Evolutionary conservation across 2,888 invertebrate species (phyloP).

Genomic region (Amiota mariae): DNA sequence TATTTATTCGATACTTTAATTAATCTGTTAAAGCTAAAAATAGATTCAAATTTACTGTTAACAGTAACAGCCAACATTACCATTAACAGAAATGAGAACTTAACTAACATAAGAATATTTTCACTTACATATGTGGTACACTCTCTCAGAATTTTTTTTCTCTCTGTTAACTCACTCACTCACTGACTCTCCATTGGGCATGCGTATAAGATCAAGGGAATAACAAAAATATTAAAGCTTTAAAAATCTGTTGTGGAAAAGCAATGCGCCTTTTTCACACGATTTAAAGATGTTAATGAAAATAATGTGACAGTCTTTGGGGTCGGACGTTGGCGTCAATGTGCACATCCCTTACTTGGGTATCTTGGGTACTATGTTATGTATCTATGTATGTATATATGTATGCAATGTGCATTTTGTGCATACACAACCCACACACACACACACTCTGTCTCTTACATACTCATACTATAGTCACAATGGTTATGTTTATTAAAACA

Average conservation of each 20-base stretch:
- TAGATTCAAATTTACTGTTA: neutral
- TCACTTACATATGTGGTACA: neutral
- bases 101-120: constrained; percentile 40
- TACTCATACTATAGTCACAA: neutral
- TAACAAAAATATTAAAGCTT: constrained; percentile 39
- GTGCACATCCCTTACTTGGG: too few species aligned
- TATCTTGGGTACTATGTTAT: too few species aligned
- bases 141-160: too few species aligned
- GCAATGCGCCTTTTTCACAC: constrained; percentile 25
- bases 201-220: constrained; percentile 42
- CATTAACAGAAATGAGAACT: constrained; percentile 25
- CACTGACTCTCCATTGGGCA: constrained; percentile 46
- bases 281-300: constrained; percentile 64
- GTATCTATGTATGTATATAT: too few species aligned
- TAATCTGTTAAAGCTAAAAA: too few species aligned
- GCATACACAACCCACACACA: constrained; percentile 9
- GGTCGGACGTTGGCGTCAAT: constrained; percentile 27
- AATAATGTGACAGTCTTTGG: constrained; percentile 51
- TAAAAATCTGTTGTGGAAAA: constrained; percentile 41
- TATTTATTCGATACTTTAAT: too few species aligned
- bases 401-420: neutral
- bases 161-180: neutral
- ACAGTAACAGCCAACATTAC: constrained; percentile 30
- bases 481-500: constrained; percentile 60
- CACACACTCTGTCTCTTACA: neutral